A percentile compares a stretch with the other conserved stretches of the same genome.
Evolutionary conservation across 2,113 vertebrate genomes (phyloP).

Genomic region (Coturnix japonica): DNA sequence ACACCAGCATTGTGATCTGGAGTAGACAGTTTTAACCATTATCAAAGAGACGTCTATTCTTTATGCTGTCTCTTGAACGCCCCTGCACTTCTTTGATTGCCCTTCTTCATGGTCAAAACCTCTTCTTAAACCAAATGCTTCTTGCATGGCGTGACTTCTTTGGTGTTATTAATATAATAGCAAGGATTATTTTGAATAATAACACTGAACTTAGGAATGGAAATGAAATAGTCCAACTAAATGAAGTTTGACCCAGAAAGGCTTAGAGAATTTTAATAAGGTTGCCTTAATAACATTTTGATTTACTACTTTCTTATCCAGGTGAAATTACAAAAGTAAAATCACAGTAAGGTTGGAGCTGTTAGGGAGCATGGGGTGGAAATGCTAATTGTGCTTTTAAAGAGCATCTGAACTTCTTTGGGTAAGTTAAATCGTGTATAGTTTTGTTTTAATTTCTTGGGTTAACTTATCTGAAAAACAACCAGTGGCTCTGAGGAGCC

Average conservation of each 20-base stretch:
- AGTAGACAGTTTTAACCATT: conserved; percentile 36
- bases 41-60: conserved; percentile 34
- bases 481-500: neutral
- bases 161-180: conserved; percentile 19
- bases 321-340: neutral
- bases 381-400: neutral
- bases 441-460: neutral
- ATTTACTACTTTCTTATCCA: conserved; percentile 17
- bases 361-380: neutral
- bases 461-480: neutral
- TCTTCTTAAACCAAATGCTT: neutral
- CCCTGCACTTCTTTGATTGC: conserved; percentile 28
- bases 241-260: neutral
- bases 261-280: neutral
- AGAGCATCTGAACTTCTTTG: neutral
- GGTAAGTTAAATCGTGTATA: neutral
- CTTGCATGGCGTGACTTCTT: neutral
- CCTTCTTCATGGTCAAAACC: conserved; percentile 46
- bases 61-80: neutral
- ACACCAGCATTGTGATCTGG: conserved; percentile 43
- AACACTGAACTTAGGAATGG: neutral
- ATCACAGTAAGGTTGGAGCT: neutral
- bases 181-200: conserved; percentile 2
- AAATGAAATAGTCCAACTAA: conserved; percentile 41
- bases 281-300: neutral